Base-by-base conservation (phyloP, 1,140 invertebrate species). In the Pogonognathellus flavescens region DNA sequence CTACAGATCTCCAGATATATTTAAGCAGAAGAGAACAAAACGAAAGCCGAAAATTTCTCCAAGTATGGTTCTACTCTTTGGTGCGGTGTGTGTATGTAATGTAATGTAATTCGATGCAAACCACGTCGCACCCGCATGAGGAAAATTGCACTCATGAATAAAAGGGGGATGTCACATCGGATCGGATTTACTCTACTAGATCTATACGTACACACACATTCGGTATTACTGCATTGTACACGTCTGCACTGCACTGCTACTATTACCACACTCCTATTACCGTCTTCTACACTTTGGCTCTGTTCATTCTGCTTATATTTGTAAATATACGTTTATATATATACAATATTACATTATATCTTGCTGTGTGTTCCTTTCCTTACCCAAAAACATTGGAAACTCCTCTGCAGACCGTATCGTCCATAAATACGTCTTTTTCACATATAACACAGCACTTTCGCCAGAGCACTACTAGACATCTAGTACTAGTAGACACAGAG, bases 101-200 rank as follows among this genome's bases (percentile, higher is more conserved):
- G 76, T 85, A 85, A 85, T 72, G 76, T 85, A 85, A 85, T 85
- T 85, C 76, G 72, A 85, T 81, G 84, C 84, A 85, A 85, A 85
- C 84, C 84, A 81, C 84, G 84, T 85, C 70, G 84, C 81, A 82
- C 81, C 81, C 66, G 83, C 83, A 80, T 84, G 83, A 80, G 60
- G 84, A 85, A 85, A 85, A 85, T 85, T 85, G 84, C 84, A 81
- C 72, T 85, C 76, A 85, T 85, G 84, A 85, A 85, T 85, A 85
- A 85, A 85, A 85, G 84, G 84, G 81, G 84, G 84, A 85, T 85
- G 84, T 81, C 84, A 85, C 76, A 85, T 81, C 57, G 53, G 84
- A 81, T 85, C 76, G 18, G 55, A 85, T 85, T 84, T 85, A 85
- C 72, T 85, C 50, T 41, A 49, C 57, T 66, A 41, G 31, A 41